Conservation (phyloP, 2,888 invertebrate species). For the Adelphocoris suturalis region DNA sequence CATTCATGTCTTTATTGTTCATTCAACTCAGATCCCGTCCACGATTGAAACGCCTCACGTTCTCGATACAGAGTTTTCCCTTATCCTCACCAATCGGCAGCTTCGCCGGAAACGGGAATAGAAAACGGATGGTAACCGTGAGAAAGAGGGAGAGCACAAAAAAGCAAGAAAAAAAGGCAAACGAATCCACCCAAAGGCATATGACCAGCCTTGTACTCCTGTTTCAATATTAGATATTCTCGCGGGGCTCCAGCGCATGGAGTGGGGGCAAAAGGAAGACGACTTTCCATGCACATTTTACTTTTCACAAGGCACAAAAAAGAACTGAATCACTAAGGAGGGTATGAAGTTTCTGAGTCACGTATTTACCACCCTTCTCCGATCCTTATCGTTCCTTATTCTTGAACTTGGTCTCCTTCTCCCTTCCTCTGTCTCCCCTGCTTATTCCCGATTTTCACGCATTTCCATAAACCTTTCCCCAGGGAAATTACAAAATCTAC, state of each 20-base stretch:
- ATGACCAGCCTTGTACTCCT: slow-evolving; percentile 42
- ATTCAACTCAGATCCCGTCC: too few relatives aligned
- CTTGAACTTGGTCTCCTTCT: slow-evolving; percentile 22
- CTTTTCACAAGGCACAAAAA: slow-evolving; percentile 61
- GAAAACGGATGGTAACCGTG: not conserved
- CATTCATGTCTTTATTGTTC: too few relatives aligned
- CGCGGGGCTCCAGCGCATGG: not conserved
- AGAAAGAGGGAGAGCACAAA: not conserved
- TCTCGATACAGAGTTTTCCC: not conserved
- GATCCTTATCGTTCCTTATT: slow-evolving; percentile 63
- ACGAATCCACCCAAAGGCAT: slow-evolving; percentile 21
- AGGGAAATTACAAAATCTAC: slow-evolving; percentile 70
- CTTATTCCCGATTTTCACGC: slow-evolving; percentile 67
- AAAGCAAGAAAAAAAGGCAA: not conserved
- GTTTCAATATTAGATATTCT: slow-evolving; percentile 66
- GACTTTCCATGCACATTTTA: slow-evolving; percentile 65
- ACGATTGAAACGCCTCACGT: not conserved
- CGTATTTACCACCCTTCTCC: slow-evolving; percentile 54
- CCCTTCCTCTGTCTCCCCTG: not conserved
- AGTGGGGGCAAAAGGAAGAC: slow-evolving; percentile 42
- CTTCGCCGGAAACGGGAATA: not conserved
- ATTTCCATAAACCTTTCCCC: slow-evolving; percentile 71
- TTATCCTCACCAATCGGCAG: not conserved
- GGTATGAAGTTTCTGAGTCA: slow-evolving; percentile 66
- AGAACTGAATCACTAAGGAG: slow-evolving; percentile 61